Conservation (phyloP, 2,888 invertebrate genomes). For the Nasonovia ribisnigri region DNA sequence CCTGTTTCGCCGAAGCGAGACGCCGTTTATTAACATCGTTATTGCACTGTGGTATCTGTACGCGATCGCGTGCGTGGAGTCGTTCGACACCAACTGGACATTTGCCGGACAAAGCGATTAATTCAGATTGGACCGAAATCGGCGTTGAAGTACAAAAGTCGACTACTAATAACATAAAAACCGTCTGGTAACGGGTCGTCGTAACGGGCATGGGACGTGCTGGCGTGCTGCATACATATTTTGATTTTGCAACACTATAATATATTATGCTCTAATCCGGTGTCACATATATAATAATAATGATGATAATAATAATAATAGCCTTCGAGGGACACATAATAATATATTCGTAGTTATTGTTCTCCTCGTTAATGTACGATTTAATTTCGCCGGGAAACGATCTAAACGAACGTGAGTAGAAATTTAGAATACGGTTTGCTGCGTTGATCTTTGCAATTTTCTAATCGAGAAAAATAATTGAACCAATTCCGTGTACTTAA, state of each 20-base stretch:
- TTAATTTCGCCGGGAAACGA: slow-evolving; percentile 4
- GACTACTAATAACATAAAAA: background rate
- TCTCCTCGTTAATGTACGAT: background rate
- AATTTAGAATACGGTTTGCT: background rate
- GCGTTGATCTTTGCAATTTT: slow-evolving; percentile 8
- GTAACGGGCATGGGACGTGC: background rate
- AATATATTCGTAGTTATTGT: background rate
- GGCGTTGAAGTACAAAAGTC: background rate
- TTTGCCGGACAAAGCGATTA: background rate
- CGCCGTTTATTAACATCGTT: background rate
- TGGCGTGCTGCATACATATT: background rate
- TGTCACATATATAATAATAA: background rate
- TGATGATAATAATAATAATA: background rate
- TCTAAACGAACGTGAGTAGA: background rate
- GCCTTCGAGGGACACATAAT: background rate
- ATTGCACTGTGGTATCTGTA: background rate
- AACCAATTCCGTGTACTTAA: background rate
- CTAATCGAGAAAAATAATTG: slow-evolving; percentile 9
- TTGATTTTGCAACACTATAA: background rate
- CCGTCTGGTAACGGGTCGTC: background rate
- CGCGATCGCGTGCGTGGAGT: background rate
- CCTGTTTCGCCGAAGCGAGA: background rate
- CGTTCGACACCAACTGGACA: background rate
- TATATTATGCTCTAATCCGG: background rate
- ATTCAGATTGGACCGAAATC: background rate